A percentile compares a stretch with the other conserved stretches of the same genome.
These are phyloP conservation scores for Octonoba sinensis DNA, from an alignment of 2,888 invertebrate species.

Conservation along the genomic window DNA sequence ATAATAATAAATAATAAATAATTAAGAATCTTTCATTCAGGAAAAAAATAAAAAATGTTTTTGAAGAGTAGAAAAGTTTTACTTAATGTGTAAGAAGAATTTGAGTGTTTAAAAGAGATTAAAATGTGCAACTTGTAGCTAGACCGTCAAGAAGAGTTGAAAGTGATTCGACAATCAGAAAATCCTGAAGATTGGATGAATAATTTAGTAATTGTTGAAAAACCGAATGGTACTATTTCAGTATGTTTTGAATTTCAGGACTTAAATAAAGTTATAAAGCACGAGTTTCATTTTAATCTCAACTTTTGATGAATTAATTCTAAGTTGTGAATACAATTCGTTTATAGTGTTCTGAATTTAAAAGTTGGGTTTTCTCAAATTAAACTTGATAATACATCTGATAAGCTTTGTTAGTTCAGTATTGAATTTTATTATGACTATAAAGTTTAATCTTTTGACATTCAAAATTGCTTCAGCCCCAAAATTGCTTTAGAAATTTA, in stretches of 20 bases:
- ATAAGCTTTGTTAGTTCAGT: too few relatives aligned
- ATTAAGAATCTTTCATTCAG: too few relatives aligned
- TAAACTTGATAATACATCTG: too few relatives aligned
- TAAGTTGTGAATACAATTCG: too few relatives aligned
- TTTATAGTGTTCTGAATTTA: too few relatives aligned
- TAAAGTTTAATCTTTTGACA: too few relatives aligned
- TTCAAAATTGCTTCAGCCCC: too few relatives aligned
- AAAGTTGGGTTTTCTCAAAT: too few relatives aligned
- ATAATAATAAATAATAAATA: too few relatives aligned
- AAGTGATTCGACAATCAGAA: not conserved
- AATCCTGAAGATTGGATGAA: constrained; percentile 1
- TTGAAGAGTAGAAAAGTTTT: not conserved
- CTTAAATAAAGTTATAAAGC: constrained; percentile 14
- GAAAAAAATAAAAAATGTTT: not conserved
- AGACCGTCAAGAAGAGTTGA: not conserved
- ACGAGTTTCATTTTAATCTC: not conserved
- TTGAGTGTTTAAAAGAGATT: not conserved
- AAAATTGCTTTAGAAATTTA: too few relatives aligned
- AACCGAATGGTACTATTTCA: not conserved
- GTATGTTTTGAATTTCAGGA: constrained; percentile 13
- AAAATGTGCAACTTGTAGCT: not conserved
- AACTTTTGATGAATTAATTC: too few relatives aligned
- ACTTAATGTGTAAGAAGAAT: not conserved
- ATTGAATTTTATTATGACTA: too few relatives aligned
- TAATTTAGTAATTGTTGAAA: not conserved